Base-by-base conservation (phyloP, 2,888 invertebrate species). In the Hirudinaria manillensis region DNA sequence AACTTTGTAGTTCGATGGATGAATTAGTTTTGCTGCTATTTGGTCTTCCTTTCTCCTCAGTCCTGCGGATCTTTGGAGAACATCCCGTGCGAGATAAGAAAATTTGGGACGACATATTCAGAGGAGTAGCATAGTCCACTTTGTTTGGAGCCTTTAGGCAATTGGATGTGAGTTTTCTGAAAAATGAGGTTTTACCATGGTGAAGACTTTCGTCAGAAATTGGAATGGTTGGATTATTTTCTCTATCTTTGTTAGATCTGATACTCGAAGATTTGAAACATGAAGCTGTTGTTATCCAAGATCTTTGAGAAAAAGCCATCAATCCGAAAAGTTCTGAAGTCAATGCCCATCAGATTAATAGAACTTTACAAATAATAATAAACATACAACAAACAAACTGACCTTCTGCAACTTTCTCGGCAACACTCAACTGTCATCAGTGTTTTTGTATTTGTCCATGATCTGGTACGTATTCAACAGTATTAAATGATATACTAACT, bases 81-180 rank as follows among this genome's bases (percentile, higher is more conserved):
- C 29, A 29, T 27, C 29, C 61, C 10, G 24, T 19, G 19, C 32
- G 68, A 34, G n/a, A 34, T 7, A 34, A 34, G 68, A 68, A 32
- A 36, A 32, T 34, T 29, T 32, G 32, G 36, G 68, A 68, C 7
- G 68, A 68, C 68, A 68, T 68, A n/a, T n/a, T 68, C 21, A 68
- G 32, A 68, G 68, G 68, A 34, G 32, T 32, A 29, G 36, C n/a
- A 36, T 34, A 68, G 32, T 68, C 68, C n/a, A 68, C 68, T 68
- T 68, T 68, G 32, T 68, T 36, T 68, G 68, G 36, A 68, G 68
- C 27, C 32, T 68, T 68, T 36, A 68, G 32, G 34, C 68, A 68
- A 34, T 36, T 68, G 32, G 68, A 34, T 68, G 68, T 68, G 32
- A 68, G n/a, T 68, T 68, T 68, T 7, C 36, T 32, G n/a, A 68